Conservation (phyloP, 2,888 invertebrate genomes). For the Opisthograptis luteolata region DNA sequence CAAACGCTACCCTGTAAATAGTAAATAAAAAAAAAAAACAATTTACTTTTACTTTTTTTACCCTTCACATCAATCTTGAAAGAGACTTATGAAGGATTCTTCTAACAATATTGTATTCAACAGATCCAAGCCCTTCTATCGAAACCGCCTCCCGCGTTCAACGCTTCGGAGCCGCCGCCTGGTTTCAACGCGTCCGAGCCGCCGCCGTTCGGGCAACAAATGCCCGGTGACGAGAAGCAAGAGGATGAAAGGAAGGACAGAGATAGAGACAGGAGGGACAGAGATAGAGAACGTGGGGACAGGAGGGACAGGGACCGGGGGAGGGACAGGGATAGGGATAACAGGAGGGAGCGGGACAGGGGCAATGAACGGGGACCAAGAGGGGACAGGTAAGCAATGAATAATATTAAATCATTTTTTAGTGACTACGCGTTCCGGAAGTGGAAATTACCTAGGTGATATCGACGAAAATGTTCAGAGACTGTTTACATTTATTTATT, state of each 20-base stretch:
- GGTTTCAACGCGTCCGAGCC: conserved; percentile 62
- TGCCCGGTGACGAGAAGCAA: conserved; percentile 53
- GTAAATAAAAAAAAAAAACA: too few species aligned
- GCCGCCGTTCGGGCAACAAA: conserved; percentile 60
- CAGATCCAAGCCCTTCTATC: conserved; percentile 83
- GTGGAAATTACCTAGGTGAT: too few species aligned
- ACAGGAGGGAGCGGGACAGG: conserved; percentile 35
- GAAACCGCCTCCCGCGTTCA: conserved; percentile 79
- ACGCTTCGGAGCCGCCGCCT: conserved; percentile 72
- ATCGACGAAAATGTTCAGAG: too few species aligned
- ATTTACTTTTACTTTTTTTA: too few species aligned
- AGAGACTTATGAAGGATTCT: too few species aligned
- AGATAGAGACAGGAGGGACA: conserved; percentile 22
- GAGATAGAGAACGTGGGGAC: conserved; percentile 28
- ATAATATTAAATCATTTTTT: too few species aligned
- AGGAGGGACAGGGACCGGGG: conserved; percentile 39
- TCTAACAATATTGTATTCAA: not conserved
- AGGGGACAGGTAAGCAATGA: conserved; percentile 27
- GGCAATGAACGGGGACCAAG: conserved; percentile 4
- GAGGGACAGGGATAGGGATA: conserved; percentile 34
- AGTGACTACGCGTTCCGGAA: too few species aligned
- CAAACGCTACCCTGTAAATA: too few species aligned
- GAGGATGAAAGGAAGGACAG: conserved; percentile 54
- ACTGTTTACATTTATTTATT: too few species aligned
- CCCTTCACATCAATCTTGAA: too few species aligned